These are phyloP conservation scores for Petrocephalus microphthalmus DNA, from an alignment of 2,113 vertebrate genomes.

Conservation along the genomic window DNA sequence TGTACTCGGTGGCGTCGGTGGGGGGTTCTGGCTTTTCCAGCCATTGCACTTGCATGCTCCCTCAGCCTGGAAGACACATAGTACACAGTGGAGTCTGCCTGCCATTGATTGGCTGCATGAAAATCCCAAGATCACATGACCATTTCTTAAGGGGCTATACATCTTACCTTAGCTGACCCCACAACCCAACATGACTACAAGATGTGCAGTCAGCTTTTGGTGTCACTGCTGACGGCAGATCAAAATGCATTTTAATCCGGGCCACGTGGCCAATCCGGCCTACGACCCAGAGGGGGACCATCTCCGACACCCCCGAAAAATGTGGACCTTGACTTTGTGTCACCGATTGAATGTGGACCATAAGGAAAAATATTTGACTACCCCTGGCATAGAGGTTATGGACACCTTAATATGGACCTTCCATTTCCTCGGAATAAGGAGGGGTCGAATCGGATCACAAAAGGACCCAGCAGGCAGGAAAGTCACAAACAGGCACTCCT, in stretches of 20 bases:
- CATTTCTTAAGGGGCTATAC: neutral
- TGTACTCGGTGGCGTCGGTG: constrained; percentile 83
- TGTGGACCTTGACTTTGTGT: neutral
- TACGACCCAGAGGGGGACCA: neutral
- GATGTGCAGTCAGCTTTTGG: neutral
- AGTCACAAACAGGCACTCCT: neutral
- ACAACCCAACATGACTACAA: neutral
- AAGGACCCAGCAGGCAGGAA: neutral
- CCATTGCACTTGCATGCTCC: constrained; percentile 97
- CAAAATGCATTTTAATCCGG: too few species aligned
- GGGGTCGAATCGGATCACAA: too few species aligned
- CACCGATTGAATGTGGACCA: neutral
- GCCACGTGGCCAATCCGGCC: neutral
- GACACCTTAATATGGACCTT: too few species aligned
- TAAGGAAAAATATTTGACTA: neutral
- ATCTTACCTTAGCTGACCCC: neutral
- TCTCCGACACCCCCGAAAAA: neutral
- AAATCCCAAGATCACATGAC: neutral
- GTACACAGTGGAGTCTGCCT: neutral
- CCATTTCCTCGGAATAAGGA: neutral
- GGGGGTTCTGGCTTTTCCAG: constrained; percentile 96
- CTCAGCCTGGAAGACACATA: constrained; percentile 68
- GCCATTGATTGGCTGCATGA: neutral
- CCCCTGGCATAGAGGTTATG: neutral
- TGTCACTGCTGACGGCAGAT: neutral